Percentiles rank a stretch among this genome's conserved stretches.
Conservation (phyloP, 2,113 vertebrate genomes). For the Antechinus stuartii region DNA sequence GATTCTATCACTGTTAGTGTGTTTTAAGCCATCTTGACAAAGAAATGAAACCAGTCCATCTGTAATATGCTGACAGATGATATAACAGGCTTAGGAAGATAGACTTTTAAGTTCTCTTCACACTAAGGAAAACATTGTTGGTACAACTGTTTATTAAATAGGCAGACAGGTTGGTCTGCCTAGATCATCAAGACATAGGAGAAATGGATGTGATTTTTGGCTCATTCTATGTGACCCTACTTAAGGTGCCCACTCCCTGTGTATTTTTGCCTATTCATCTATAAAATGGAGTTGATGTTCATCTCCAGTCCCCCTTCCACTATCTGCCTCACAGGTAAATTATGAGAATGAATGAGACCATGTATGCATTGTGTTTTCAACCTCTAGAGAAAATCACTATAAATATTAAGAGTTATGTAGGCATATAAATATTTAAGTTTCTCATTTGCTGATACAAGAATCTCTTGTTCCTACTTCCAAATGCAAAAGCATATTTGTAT, state of each 20-base stretch:
- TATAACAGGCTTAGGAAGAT: conserved; percentile 30
- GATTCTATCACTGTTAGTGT: not conserved
- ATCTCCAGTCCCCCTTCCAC: not conserved
- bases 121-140: not conserved
- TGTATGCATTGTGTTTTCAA: conserved; percentile 59
- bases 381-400: conserved; percentile 65
- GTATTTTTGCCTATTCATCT: conserved; percentile 21
- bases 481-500: not conserved
- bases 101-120: conserved; percentile 26
- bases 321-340: conserved; percentile 59
- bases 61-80: conserved; percentile 22
- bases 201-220: not conserved
- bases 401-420: conserved; percentile 51
- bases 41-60: not conserved
- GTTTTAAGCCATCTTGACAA: not conserved
- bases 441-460: conserved; percentile 47
- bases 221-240: not conserved
- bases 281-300: not conserved
- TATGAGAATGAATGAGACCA: conserved; percentile 60
- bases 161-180: not conserved
- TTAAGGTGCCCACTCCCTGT: not conserved
- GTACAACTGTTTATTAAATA: not conserved
- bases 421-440: conserved; percentile 53
- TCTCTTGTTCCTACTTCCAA: conserved; percentile 52
- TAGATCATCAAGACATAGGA: not conserved